Evolutionary conservation across 1,140 invertebrate genomes (phyloP), one percentile per base, ranked within the genome.

Genomic region (Bicyclus anynana): DNA sequence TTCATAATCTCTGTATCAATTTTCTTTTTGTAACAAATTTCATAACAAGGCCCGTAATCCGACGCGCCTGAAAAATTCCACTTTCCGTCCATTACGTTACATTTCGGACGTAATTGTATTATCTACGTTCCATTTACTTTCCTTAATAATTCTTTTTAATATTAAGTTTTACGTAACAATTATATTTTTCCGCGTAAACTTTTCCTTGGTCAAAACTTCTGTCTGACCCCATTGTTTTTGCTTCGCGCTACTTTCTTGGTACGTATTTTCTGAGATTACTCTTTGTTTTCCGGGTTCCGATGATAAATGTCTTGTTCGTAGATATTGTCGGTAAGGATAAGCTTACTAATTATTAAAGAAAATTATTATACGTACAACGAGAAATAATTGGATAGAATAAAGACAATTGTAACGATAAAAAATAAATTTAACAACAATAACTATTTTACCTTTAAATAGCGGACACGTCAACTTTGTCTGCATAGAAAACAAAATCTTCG

Each of bases 81-180:
- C 55, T 65, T 65, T 60, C 59, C 63, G 53, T 53, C 57, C 57
- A 65, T 65, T 65, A 60, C 62, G 51, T 60, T 60, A 61, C 58
- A 65, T 65, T 65, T 65, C 47, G 51, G 58, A 61, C 53, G 63
- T 65, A 65, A 65, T 65, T 65, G 63, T 54, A 49, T 65, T 65
- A 65, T 65, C 58, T 58, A 51, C 63, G 57, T 61, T 65, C 58
- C 63, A 65, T 65, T 65, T 58, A 65, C 58, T 65, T 57, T 65
- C 23, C 35, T 59, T 53, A 53, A 59, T 53, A 49, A 59, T 59
- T 59, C 42, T 59, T 59, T 59, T 59, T 44, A 44, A 37, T 59
- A 59, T 53, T 53, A 59, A 59, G 33, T 53, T 59, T 48, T 53
- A 47, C 1, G 44, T 27, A 26, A 23, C 14, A 26, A 47, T 47